Conservation (phyloP, 2,113 vertebrate species). For the Riparia riparia region DNA sequence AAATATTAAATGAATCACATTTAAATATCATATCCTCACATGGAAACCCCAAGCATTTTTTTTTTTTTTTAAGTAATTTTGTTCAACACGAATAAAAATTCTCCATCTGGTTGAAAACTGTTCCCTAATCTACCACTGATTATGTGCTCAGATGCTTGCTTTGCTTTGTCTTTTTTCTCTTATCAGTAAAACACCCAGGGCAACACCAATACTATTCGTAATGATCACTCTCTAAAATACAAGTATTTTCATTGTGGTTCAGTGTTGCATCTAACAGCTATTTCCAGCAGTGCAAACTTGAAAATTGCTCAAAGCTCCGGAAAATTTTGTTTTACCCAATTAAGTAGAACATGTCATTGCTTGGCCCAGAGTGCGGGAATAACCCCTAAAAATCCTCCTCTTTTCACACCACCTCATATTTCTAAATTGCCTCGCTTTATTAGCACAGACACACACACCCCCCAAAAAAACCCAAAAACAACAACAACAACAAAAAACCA, state of each 20-base stretch:
- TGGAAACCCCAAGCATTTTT: background rate
- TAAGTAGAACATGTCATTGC: background rate
- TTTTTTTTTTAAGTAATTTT: background rate
- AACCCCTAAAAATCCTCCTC: fast-evolving
- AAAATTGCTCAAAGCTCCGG: background rate
- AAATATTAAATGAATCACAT: background rate
- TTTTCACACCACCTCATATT: background rate
- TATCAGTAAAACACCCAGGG: background rate
- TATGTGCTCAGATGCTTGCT: background rate
- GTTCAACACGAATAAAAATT: background rate
- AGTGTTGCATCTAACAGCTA: background rate
- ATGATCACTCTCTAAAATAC: background rate
- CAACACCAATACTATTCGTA: background rate
- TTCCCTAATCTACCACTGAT: background rate
- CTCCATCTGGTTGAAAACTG: background rate
- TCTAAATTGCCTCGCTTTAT: background rate
- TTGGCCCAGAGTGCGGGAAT: fast-evolving
- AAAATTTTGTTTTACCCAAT: background rate
- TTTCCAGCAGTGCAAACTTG: background rate
- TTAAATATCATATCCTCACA: background rate
- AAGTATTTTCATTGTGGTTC: background rate
- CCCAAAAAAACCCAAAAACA: too few species aligned
- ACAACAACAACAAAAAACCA: too few species aligned
- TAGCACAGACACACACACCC: too few species aligned
- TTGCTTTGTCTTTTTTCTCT: background rate